Evolutionary conservation across 2,113 vertebrate species (phyloP).

Genomic region (Mus pahari): DNA sequence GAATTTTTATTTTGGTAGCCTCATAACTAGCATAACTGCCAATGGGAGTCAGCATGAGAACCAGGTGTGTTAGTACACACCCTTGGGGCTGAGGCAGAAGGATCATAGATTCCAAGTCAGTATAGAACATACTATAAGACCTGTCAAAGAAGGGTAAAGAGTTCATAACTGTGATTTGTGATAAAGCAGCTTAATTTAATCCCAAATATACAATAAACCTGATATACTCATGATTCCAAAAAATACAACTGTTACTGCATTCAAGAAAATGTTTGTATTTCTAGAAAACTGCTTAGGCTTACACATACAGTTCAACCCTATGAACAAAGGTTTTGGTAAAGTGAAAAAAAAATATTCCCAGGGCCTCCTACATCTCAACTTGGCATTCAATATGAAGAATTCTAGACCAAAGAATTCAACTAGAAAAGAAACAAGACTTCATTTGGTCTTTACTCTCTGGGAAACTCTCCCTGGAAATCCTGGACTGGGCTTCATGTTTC

Average conservation of each 20-base stretch:
- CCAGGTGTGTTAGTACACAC: background rate
- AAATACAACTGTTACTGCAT: background rate
- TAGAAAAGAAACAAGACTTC: slow-evolving; percentile 24
- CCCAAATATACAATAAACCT: background rate
- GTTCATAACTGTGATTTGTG: background rate
- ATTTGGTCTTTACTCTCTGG: background rate
- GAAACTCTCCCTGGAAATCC: slow-evolving; percentile 25
- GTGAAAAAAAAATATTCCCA: background rate
- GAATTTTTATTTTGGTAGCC: background rate
- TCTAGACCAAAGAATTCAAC: background rate
- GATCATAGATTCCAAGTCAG: background rate
- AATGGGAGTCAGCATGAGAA: background rate
- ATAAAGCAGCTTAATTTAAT: slow-evolving; percentile 37
- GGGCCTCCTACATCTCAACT: background rate
- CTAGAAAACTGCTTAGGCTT: slow-evolving; percentile 40
- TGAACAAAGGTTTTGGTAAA: background rate
- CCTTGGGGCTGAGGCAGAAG: background rate
- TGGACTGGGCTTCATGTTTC: background rate
- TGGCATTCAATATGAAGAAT: background rate
- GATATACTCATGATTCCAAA: background rate
- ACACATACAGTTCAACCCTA: background rate
- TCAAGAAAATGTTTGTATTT: background rate
- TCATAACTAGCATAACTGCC: background rate
- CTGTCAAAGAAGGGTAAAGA: background rate
- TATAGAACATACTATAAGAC: background rate